phyloP scores from a whole-genome alignment of 2,797 vertebrate species.

The Eulemur rubriventer region DNA sequence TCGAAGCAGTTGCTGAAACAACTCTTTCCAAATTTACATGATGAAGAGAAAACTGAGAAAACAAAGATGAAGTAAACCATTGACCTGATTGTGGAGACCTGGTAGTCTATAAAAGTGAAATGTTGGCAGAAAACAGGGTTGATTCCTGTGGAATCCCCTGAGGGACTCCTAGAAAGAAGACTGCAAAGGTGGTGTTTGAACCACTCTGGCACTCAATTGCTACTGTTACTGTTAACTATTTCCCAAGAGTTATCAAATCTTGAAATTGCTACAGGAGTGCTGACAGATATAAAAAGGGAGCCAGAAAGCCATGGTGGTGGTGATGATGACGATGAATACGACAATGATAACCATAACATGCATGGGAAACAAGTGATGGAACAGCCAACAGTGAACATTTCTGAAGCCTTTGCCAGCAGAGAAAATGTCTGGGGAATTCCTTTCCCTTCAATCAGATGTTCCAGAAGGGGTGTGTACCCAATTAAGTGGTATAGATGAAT shows the following conservation, averaged over 20 bases:
- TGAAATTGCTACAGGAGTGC: neutral
- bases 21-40: neutral
- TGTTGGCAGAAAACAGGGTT: neutral
- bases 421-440: neutral
- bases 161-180: neutral
- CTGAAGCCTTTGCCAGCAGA: neutral
- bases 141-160: neutral
- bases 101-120: neutral
- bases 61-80: neutral
- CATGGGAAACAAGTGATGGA: neutral
- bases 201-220: neutral
- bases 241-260: neutral
- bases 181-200: neutral
- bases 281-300: neutral
- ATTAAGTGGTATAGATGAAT: neutral
- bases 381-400: neutral
- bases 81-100: neutral
- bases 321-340: neutral
- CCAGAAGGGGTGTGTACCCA: neutral
- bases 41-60: neutral
- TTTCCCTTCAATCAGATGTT: neutral
- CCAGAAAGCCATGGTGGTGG: neutral
- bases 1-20: neutral
- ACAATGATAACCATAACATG: neutral
- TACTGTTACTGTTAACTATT: neutral